Base-by-base conservation (phyloP, 2,888 invertebrate species). In the Camptogramma bilineatum region DNA sequence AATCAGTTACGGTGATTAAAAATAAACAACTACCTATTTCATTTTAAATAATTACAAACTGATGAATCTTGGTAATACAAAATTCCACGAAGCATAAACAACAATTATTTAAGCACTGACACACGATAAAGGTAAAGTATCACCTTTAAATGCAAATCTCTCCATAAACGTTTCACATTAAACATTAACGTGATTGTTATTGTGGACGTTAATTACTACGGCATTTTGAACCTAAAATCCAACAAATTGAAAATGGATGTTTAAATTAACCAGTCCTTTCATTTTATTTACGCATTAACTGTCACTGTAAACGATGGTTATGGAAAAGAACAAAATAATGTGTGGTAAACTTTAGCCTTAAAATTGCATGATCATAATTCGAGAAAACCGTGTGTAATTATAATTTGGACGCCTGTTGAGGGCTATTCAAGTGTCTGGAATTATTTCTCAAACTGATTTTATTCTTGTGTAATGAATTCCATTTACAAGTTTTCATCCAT, bases 181-280 rank as follows among this genome's bases (percentile, higher is more conserved):
- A 76, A 80, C 84, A 81, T 86, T 84, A 84, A 80, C 80, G 74
- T 78, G 77, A 84, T 85, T 83, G 82, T 86, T 86, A 86, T 86
- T 86, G 79, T 81, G 72, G 80, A 84, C 83, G 83, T 89, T 91
- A 91, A 91, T 90, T 89, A 87, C 85, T 81, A 69, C 80, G 85
- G 88, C 89, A 89, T 89, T 87, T 85, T 86, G 7, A 39, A 47
- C 31, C 31, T 10, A 9, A 56, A 48, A 50, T n/a, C 4, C n/a
- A 56, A 16, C 18, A 48, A 39, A 56, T 7, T 28, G 9, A 9
- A 50, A 56, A 50, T 31, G 31, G 16, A 21, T n/a, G 48, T 1
- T 48, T 21, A 16, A 21, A 17, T 9, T 16, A 34, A 50, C 47
- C 16, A 19, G 16, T 13, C 18, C 3, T 34, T 34, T 31, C 18